Evolutionary conservation across 2,113 vertebrate genomes (phyloP).

Genomic region (Muscicapa adusta): DNA sequence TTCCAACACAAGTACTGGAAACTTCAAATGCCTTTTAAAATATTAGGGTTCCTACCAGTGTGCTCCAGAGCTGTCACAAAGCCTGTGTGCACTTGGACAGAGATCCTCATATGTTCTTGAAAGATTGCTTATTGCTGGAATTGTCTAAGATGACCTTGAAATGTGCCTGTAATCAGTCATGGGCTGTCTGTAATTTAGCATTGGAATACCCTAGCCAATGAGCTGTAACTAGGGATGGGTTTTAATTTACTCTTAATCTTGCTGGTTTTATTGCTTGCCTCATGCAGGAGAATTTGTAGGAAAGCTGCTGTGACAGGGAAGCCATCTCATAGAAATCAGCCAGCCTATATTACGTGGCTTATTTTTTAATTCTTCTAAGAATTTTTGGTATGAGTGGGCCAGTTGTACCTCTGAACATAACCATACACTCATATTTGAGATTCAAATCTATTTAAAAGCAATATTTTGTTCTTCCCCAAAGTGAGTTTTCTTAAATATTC

Average conservation of each 20-base stretch:
- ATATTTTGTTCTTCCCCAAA: neutral
- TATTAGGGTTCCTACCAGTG: neutral
- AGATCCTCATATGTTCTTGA: neutral
- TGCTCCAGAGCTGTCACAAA: neutral
- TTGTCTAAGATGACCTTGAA: neutral
- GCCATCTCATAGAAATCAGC: neutral
- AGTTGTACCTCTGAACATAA: neutral
- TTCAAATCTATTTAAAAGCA: neutral
- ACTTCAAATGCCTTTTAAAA: neutral
- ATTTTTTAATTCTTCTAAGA: neutral
- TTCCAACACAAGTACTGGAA: neutral
- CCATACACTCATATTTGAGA: neutral
- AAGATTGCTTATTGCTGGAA: neutral
- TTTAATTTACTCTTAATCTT: slow-evolving; percentile 13
- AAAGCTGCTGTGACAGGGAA: neutral
- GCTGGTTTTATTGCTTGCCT: neutral
- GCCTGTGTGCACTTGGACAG: neutral
- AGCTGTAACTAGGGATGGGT: neutral
- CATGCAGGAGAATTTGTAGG: neutral
- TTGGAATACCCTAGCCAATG: neutral
- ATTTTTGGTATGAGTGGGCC: neutral
- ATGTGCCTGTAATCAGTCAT: neutral
- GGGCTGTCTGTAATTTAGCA: neutral
- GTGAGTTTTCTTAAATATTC: neutral
- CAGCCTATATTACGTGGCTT: neutral